These are phyloP conservation scores for Amaurobius ferox DNA, from an alignment of 2,888 invertebrate species.

Conservation along the genomic window DNA sequence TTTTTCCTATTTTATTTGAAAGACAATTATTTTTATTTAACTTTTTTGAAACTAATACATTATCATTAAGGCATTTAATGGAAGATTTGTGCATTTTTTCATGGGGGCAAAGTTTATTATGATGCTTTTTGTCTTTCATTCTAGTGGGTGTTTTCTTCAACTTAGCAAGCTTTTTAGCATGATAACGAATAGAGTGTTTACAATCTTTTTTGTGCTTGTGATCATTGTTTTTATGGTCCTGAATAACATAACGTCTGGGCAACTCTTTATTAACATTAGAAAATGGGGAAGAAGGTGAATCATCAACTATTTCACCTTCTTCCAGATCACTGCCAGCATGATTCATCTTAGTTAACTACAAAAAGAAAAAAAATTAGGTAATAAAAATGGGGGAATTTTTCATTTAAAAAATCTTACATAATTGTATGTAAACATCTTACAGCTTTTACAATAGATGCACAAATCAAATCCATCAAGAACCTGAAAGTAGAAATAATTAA, in stretches of 20 bases:
- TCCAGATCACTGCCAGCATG: constrained; percentile 26
- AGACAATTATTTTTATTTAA: not conserved
- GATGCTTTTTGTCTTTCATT: constrained; percentile 11
- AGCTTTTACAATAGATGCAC: too few relatives aligned
- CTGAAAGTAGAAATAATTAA: too few relatives aligned
- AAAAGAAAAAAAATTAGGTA: not conserved
- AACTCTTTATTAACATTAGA: constrained; percentile 6
- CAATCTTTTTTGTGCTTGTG: constrained; percentile 26
- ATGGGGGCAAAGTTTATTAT: constrained; percentile 18
- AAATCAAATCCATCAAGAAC: too few relatives aligned
- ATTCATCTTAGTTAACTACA: not conserved
- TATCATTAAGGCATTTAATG: too few relatives aligned
- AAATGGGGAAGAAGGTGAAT: constrained; percentile 7
- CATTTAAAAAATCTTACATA: too few relatives aligned
- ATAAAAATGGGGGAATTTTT: not conserved
- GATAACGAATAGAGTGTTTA: not conserved
- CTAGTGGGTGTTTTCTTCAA: not conserved
- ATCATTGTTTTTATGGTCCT: constrained; percentile 15
- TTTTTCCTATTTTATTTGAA: not conserved
- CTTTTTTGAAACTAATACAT: not conserved
- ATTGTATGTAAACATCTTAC: too few relatives aligned
- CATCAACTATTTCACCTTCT: constrained; percentile 58
- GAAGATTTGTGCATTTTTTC: not conserved
- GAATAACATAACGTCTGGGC: constrained; percentile 38
- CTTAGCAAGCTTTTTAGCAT: constrained; percentile 6